Base-by-base conservation (phyloP, 2,797 vertebrate genomes). In the Tokudaia muenninki region DNA sequence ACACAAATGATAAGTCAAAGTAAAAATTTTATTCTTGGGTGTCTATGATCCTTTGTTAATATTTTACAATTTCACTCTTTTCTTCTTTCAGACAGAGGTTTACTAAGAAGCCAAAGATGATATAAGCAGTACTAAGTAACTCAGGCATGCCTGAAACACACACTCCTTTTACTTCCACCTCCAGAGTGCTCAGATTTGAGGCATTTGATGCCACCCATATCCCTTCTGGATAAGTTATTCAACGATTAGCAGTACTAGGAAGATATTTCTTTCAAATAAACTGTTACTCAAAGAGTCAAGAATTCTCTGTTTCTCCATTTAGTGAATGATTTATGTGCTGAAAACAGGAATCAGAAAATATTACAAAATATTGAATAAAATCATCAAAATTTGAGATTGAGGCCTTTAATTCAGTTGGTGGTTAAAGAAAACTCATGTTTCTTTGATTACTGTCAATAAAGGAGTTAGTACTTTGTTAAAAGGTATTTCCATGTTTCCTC, bases 391-490 rank as follows among this genome's bases (percentile, higher is more conserved):
- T 52, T 44, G 37, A 88, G 6, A 21, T 52, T 65, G 44, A 52
- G 57, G 7, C 55, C 24, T 87, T 70, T 29, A 88, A n/a, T 95
- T 94, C 47, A 94, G 47, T n/a, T 77, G 29, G 59, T 78, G 1
- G 17, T 72, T 94, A 93, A 34, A 65, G n/a, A 86, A 16, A 94
- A 77, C 47, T 97, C 52, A 86, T 1, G n/a, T 61, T 29, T 2
- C 87, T 97, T 97, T 94, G 75, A 57, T 29, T 55, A 4, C 11
- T 86, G 52, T 77, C 13, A 97, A 92, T 90, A 96, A 96, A 91
- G 12, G 24, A 89, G 2, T 74, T 55, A 95, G 92, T 61, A 72
- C 88, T 94, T 89, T 96, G 14, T 41, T 92, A 31, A 31, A 96
- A 95, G 3, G 2, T 13, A 93, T 82, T 63, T 59, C 57, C 50